Evolutionary conservation across 2,797 vertebrate species (phyloP), one percentile per base, ranked within the genome.

Genomic region (Avahi laniger): DNA sequence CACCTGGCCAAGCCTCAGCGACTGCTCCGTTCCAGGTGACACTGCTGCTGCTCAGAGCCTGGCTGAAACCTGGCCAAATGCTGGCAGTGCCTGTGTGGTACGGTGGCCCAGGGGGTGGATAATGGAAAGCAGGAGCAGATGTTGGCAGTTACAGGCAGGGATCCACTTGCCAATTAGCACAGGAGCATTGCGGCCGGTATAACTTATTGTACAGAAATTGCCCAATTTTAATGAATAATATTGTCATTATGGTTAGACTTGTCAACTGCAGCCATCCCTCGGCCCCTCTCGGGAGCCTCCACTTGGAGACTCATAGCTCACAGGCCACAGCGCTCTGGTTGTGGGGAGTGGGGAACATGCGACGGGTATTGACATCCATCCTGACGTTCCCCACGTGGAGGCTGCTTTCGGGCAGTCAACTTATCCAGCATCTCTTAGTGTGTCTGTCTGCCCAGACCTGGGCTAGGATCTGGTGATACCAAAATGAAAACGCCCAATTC

Each of bases 121-220:
- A 54, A 81, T 94, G 85, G 69, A 17, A 59, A 94, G 63, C 92
- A 89, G 89, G 78, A 94, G 92, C 86, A 26, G 95, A 35, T 81
- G 41, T 72, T 67, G 91, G 90, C 0, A 0, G 96, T 84, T 86
- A 73, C 61, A 5, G 63, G 80, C 5, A 12, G 89, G 93, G 97
- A 87, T 63, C 76, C 84, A 52, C 92, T 89, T 73, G 28, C 92
- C 91, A 95, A 63, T 98, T 91, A 96, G 90, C 81, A 30, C 61
- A 35, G 67, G 80, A 94, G 95, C 52, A n/a, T 70, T 43, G 91
- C 80, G 33, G 95, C 94, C 75, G 87, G 94, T 94, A 81, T 96
- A 15, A 82, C 91, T 92, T 24, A 0, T 69, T 48, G 41, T 61
- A n/a, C 41, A 78, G 78, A 65, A 81, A 73, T 41, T 14, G n/a